Conservation (phyloP, 1,140 invertebrate species). For the Stegodyphus mimosarum region DNA sequence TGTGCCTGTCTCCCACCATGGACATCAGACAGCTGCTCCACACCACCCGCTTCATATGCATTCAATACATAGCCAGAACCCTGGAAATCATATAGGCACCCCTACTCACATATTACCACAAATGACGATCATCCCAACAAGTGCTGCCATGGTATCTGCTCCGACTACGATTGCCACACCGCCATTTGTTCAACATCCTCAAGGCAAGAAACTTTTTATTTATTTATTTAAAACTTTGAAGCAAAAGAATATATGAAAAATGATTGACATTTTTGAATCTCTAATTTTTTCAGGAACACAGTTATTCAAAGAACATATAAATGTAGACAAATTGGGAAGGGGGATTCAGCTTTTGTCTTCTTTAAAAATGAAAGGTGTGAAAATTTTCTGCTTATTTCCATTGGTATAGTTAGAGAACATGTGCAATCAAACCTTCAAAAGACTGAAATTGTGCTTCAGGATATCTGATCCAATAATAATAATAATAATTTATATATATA, state of each 20-base stretch:
- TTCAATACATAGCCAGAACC: conserved; percentile 46
- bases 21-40: conserved; percentile 6
- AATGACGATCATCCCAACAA: conserved; percentile 45
- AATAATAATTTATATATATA: no score
- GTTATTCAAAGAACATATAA: no score
- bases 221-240: neutral
- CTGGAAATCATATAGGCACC: conserved; percentile 14
- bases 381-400: no score
- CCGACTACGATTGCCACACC: conserved; percentile 18
- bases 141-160: conserved; percentile 14
- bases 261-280: no score
- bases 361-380: no score
- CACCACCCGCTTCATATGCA: conserved; percentile 48
- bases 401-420: no score
- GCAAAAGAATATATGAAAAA: neutral
- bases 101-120: conserved; percentile 31
- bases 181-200: conserved; percentile 35
- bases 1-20: neutral
- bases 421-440: no score
- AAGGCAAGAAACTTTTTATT: conserved; percentile 7
- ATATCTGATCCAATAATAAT: no score
- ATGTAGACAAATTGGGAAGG: no score
- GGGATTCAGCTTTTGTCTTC: no score
- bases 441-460: no score
- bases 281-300: no score